Conservation (phyloP, 1,140 invertebrate species). For the Drosophila pectinifera region DNA sequence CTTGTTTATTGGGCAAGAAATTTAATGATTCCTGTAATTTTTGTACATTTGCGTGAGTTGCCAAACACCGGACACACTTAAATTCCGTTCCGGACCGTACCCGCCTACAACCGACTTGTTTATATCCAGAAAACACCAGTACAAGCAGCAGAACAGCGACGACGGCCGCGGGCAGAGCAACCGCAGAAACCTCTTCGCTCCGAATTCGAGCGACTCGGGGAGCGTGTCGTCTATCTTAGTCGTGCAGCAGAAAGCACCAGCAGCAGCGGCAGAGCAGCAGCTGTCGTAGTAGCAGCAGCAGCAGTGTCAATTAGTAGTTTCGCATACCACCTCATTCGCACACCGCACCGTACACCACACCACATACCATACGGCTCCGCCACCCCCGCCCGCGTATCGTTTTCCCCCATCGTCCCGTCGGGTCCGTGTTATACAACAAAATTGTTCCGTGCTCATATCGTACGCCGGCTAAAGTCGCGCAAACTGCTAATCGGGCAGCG, state of each 20-base stretch:
- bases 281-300: conserved; percentile 15
- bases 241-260: conserved; percentile 68
- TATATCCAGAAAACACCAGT: conserved; percentile 46
- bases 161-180: conserved; percentile 42
- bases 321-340: conserved; percentile 45
- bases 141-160: conserved; percentile 41
- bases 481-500: conserved; percentile 7
- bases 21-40: conserved; percentile 48
- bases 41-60: conserved; percentile 68
- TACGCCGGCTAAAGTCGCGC: conserved; percentile 53
- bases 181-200: conserved; percentile 45
- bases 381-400: conserved; percentile 27
- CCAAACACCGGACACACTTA: conserved; percentile 47
- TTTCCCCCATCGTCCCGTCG: conserved; percentile 10
- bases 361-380: conserved; percentile 8
- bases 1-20: conserved; percentile 53
- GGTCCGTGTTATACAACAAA: conserved; percentile 76
- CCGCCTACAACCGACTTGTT: conserved; percentile 24
- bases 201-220: conserved; percentile 38
- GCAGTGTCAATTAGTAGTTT: conserved; percentile 75
- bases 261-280: conserved; percentile 40
- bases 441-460: conserved; percentile 55
- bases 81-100: neutral
- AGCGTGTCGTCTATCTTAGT: conserved; percentile 56
- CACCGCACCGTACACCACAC: conserved; percentile 16